phyloP scores from a whole-genome alignment of 2,888 invertebrate species.

The Colostygia pectinataria region DNA sequence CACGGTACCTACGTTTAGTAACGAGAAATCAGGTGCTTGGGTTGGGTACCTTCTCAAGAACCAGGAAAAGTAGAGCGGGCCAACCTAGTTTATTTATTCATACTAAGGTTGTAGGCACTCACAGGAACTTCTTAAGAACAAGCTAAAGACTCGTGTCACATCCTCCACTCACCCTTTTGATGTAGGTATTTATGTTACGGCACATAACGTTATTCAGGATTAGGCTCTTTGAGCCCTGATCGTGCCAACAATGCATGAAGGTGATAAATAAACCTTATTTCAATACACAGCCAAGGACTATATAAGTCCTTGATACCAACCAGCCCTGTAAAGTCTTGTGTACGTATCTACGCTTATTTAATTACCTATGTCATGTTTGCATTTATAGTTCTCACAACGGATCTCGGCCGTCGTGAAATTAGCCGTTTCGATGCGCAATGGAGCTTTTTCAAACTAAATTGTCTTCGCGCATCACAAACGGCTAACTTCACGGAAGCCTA shows the following conservation, averaged over 20 bases:
- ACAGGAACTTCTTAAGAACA: constrained; percentile 41
- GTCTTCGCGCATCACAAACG: too few species aligned
- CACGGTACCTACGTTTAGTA: neutral
- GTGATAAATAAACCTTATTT: neutral
- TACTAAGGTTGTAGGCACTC: constrained; percentile 1
- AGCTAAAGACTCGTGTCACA: constrained; percentile 57
- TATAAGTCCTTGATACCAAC: too few species aligned
- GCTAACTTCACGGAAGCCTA: too few species aligned
- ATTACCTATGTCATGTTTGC: too few species aligned
- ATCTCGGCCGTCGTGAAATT: too few species aligned
- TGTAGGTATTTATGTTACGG: constrained; percentile 48
- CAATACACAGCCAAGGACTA: neutral
- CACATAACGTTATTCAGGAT: constrained; percentile 48
- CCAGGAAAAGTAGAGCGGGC: neutral
- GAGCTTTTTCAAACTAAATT: too few species aligned
- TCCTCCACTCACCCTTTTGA: constrained; percentile 51
- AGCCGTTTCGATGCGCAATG: too few species aligned
- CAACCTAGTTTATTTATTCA: constrained; percentile 17
- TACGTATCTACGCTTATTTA: too few species aligned
- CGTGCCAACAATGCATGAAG: constrained; percentile 3
- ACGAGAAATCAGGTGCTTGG: constrained; percentile 2
- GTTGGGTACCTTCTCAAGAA: too few species aligned
- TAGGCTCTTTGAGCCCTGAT: constrained; percentile 29
- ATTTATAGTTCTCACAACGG: too few species aligned
- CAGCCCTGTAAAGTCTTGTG: too few species aligned